Conservation (phyloP, 1,140 invertebrate species). For the Heliconius hermathena region DNA sequence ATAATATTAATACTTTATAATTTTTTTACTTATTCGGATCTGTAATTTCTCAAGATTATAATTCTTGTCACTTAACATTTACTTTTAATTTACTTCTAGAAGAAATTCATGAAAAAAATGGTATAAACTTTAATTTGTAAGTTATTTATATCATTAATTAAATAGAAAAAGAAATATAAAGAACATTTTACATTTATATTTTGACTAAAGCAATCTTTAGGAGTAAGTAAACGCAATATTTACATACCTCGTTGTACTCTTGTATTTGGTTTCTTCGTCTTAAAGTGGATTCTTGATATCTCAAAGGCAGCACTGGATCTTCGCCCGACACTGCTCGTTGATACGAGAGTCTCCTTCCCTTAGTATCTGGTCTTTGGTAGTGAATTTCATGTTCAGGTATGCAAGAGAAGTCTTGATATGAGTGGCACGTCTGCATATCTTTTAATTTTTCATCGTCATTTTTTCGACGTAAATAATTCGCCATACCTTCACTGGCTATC, state of each 20-base stretch:
- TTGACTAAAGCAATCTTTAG: too few species aligned
- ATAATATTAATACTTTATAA: too few species aligned
- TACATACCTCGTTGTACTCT: slow-evolving; percentile 60
- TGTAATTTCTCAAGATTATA: too few species aligned
- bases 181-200: too few species aligned
- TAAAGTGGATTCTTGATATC: slow-evolving; percentile 53
- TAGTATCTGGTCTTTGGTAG: slow-evolving; percentile 48
- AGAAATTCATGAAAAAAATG: too few species aligned
- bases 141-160: too few species aligned
- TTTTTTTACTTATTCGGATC: too few species aligned
- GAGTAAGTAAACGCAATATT: not conserved
- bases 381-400: slow-evolving; percentile 56
- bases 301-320: slow-evolving; percentile 52
- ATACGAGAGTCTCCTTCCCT: slow-evolving; percentile 65
- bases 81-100: too few species aligned
- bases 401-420: slow-evolving; percentile 61
- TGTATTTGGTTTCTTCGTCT: slow-evolving; percentile 52
- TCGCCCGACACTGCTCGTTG: slow-evolving; percentile 71
- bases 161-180: too few species aligned
- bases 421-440: slow-evolving; percentile 56
- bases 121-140: too few species aligned
- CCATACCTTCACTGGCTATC: slow-evolving; percentile 67
- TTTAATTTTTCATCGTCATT: slow-evolving; percentile 62
- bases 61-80: too few species aligned
- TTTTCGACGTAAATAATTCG: slow-evolving; percentile 62